Evolutionary conservation across 2,888 invertebrate genomes (phyloP).

Genomic region (Fragum sueziense): DNA sequence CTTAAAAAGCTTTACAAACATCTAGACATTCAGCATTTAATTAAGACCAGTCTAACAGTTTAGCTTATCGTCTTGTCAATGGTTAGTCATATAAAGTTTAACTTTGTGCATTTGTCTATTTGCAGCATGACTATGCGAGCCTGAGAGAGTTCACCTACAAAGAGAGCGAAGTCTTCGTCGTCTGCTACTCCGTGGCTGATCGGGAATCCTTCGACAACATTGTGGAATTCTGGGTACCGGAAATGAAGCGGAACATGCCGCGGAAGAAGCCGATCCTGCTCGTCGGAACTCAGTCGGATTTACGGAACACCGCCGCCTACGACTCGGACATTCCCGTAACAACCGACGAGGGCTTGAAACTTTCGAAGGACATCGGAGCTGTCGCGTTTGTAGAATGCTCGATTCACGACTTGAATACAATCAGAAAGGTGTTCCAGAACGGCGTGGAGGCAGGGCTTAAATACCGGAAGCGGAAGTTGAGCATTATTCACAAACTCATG

Average conservation of each 20-base stretch:
- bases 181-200: conserved; percentile 74
- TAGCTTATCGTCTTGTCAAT: too few species aligned
- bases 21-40: too few species aligned
- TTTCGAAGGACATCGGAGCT: conserved; percentile 69
- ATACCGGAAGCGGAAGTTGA: conserved; percentile 65
- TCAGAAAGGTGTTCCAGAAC: conserved; percentile 68
- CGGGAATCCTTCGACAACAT: conserved; percentile 70
- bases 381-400: conserved; percentile 70
- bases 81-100: too few species aligned
- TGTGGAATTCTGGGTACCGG: conserved; percentile 71
- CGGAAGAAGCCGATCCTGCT: conserved; percentile 69
- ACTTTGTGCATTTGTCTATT: too few species aligned
- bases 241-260: conserved; percentile 68
- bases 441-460: conserved; percentile 69
- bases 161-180: conserved; percentile 71
- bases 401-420: conserved; percentile 58
- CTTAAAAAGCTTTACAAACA: too few species aligned
- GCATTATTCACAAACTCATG: conserved; percentile 62
- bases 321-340: conserved; percentile 65
- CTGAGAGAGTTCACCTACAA: conserved; percentile 71
- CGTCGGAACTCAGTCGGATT: conserved; percentile 73
- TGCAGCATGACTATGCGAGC: conserved; percentile 72
- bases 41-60: too few species aligned
- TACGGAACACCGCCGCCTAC: conserved; percentile 62
- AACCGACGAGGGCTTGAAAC: conserved; percentile 64